Base-by-base conservation (phyloP, 2,113 vertebrate genomes). In the Polyodon spathula region DNA sequence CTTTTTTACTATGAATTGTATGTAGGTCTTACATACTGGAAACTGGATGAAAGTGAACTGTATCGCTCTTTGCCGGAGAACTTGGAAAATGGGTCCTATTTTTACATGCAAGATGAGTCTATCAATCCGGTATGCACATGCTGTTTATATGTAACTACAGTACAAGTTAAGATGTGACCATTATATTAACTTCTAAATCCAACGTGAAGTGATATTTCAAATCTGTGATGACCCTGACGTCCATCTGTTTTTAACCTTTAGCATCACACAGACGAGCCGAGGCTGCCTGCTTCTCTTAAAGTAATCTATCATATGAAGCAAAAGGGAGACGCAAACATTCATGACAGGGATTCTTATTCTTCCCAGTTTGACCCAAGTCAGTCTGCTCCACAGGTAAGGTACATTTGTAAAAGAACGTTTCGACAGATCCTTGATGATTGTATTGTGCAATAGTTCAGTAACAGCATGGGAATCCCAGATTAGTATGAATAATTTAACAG, bases 11-110 rank as follows among this genome's bases (percentile, higher is more conserved):
- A 39, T 60, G n/a, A 16, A 27, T 40, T 8, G 65, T 14, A 1
- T 46, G 16, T 15, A 98, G 95, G 93, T 27, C 78, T 95, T 61
- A 91, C 90, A 0, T 93, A 93, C 44, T 97, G 96, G 96, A 92
- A 85, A 40, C 71, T 90, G 71, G 88, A 93, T 44, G 93, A 95
- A 67, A 87, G 74, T 53, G 92, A 97, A 38, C 74, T 88, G 59
- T 92, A 92, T 58, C 81, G 65, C 43, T 79, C 87, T 12, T 83
- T 95, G 64, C 95, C 94, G 11, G 86, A 88, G 69, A 88, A 84
- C 63, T 78, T 90, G 10, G 85, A 88, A 75, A 88, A 69, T 6
- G 76, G 76, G 0, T 76, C 88, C 0, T 68, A 70, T 40, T 54
- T 68, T 39, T 77, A 86, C 8, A 70, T 81, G 58, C 65, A 80